Evolutionary conservation across 2,888 invertebrate genomes (phyloP), one percentile per base, ranked within the genome.

Genomic region (Heliconius hortense): DNA sequence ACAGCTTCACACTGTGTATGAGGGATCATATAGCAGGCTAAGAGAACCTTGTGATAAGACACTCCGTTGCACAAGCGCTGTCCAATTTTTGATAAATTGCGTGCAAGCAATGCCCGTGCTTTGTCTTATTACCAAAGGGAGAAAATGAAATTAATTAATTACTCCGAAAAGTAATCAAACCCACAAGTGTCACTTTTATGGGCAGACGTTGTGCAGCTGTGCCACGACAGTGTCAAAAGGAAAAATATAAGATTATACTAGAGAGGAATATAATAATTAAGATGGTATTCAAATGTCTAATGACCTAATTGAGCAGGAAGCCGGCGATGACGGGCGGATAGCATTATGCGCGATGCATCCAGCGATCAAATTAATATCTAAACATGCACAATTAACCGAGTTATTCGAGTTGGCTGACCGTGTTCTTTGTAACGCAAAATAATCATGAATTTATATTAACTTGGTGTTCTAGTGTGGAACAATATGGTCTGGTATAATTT

Each of bases 321-420:
- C 80, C 77, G 59, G 79, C 79, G 80, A 79, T 78, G 77, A 72
- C 74, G 66, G 72, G 66, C 68, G 76, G 79, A 80, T 82, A 79
- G 80, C 76, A 72, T 75, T 71, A 76, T 78, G 75, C 70, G 77
- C 77, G 78, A 77, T 78, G 78, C 78, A 77, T 74, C 78, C 79
- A 72, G 71, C 81, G 82, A 80, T 80, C 79, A 75, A 81, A 81
- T 80, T 82, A 77, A 75, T 63, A 71, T 77, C 81, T 79, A 82
- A 80, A 77, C 81, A 82, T 80, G 81, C 80, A 84, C 85, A 88
- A 87, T 88, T 88, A 89, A 81, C 84, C 83, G 84, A 87, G 84
- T 84, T 85, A 84, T 79, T 85, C 83, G 80, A 83, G 83, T 83
- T 82, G 79, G 81, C 82, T 86, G 86, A 88, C 89, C 89, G 88